These are phyloP conservation scores for Drosophila pruinosa DNA, from an alignment of 1,140 invertebrate species.

Conservation along the genomic window DNA sequence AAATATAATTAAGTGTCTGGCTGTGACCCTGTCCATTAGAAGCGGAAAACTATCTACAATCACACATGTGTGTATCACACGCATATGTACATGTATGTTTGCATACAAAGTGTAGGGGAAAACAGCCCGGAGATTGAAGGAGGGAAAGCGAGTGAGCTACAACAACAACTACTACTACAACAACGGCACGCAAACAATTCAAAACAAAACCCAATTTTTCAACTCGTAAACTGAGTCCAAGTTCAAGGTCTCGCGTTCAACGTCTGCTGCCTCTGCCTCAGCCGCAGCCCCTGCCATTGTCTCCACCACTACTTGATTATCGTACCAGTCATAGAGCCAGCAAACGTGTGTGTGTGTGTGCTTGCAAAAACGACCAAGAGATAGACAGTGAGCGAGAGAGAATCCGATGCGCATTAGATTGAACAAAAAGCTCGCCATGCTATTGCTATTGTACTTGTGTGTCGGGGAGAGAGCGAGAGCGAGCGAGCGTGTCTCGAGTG, in stretches of 20 bases:
- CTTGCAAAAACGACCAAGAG: neutral
- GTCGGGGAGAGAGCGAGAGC: neutral
- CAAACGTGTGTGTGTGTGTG: neutral
- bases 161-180: conserved; percentile 16
- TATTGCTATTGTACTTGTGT: conserved; percentile 8
- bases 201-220: conserved; percentile 79
- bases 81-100: neutral
- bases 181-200: conserved; percentile 59
- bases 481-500: conserved; percentile 6
- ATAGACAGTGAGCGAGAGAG: conserved; percentile 1
- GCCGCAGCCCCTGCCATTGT: conserved; percentile 2
- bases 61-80: neutral
- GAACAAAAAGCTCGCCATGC: conserved; percentile 24
- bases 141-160: too few relatives aligned
- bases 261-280: conserved; percentile 40
- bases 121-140: too few relatives aligned
- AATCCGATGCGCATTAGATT: conserved; percentile 35
- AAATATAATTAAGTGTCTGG: conserved; percentile 7
- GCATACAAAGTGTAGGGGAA: neutral
- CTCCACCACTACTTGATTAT: neutral
- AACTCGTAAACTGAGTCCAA: conserved; percentile 78
- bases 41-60: neutral
- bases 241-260: conserved; percentile 79
- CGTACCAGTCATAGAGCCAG: conserved; percentile 16
- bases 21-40: neutral